Evolutionary conservation across 1,140 invertebrate species (phyloP).

Genomic region (Hypothenemus hampei): DNA sequence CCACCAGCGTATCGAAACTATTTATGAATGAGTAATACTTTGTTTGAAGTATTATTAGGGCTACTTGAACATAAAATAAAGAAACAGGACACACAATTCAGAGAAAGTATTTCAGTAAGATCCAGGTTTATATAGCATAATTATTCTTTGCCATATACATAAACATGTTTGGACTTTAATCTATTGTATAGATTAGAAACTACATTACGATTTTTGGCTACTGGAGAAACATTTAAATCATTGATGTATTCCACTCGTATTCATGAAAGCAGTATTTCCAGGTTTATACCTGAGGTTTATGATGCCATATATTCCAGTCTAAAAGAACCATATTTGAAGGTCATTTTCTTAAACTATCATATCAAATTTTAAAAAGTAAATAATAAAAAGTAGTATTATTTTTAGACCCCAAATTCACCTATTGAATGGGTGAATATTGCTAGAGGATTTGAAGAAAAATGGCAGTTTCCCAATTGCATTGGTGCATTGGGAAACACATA

Average conservation of each 20-base stretch:
- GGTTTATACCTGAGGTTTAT: slow-evolving; percentile 9
- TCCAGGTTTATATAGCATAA: background rate
- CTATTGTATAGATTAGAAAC: background rate
- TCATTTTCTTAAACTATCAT: too few species aligned
- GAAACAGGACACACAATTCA: background rate
- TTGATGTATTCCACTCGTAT: slow-evolving; percentile 15
- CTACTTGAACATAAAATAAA: slow-evolving; percentile 7
- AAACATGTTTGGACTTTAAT: too few species aligned
- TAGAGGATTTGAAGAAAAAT: too few species aligned
- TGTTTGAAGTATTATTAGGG: slow-evolving; percentile 18
- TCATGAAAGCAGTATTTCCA: slow-evolving; percentile 7
- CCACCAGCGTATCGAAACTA: slow-evolving; percentile 21
- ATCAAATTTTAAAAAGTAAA: too few species aligned
- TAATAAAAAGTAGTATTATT: too few species aligned
- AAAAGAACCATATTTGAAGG: slow-evolving; percentile 25
- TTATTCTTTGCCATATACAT: background rate
- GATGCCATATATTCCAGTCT: slow-evolving; percentile 1
- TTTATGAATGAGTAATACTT: slow-evolving; percentile 18
- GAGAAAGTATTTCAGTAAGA: background rate
- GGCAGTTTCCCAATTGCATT: slow-evolving; percentile 29
- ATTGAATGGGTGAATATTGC: too few species aligned
- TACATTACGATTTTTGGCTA: too few species aligned
- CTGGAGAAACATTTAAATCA: slow-evolving; percentile 3
- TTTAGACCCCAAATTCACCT: too few species aligned
- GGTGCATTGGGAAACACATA: too few species aligned